Conservation (phyloP, 53 echinoderm and acorn worm genomes). For the Mesocentrotus franciscanus region DNA sequence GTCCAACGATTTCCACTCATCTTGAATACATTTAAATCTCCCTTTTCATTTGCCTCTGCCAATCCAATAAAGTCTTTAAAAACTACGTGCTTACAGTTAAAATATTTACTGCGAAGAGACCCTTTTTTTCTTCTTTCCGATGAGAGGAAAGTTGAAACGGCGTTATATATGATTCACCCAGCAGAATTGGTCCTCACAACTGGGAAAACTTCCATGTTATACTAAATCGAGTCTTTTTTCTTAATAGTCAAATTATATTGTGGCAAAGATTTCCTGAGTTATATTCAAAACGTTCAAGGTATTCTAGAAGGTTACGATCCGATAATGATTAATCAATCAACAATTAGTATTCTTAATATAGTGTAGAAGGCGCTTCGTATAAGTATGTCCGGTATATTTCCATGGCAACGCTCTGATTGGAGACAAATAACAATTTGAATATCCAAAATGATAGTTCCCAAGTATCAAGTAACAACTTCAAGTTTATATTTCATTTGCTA, state of each 20-base stretch:
- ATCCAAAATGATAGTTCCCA: neutral
- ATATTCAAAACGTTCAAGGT: neutral
- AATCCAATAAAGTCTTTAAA: neutral
- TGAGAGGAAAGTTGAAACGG: neutral
- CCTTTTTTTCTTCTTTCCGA: neutral
- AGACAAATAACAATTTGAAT: neutral
- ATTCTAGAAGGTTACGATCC: neutral
- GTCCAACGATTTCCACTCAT: neutral
- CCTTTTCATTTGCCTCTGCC: neutral
- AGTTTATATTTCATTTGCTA: neutral
- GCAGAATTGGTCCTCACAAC: neutral
- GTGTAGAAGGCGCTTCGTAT: neutral
- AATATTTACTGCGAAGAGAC: neutral
- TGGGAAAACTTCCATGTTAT: neutral
- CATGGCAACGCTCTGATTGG: neutral
- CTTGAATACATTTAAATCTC: neutral
- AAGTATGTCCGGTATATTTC: neutral
- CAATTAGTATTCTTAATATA: neutral
- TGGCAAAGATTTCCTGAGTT: neutral
- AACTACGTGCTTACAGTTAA: neutral
- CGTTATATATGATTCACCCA: neutral
- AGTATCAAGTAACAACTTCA: neutral
- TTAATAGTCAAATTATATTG: neutral
- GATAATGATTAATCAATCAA: neutral
- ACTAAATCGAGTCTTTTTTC: neutral